These are phyloP conservation scores for Caenorhabditis afra DNA, from an alignment of 2,888 invertebrate species.

Conservation along the genomic window DNA sequence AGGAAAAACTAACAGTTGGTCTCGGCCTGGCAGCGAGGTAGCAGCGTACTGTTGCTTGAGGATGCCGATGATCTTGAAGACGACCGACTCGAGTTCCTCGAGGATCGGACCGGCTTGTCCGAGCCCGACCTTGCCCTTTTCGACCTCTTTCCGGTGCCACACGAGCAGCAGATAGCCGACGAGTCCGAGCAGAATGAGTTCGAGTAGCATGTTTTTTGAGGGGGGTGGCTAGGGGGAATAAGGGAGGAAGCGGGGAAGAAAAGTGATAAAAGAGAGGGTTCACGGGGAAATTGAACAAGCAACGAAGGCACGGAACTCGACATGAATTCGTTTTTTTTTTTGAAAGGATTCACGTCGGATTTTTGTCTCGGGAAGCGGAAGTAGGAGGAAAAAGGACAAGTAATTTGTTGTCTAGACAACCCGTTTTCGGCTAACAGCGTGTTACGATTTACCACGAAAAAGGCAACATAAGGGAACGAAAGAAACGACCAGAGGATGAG, in stretches of 20 bases:
- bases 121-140: constrained; percentile 54
- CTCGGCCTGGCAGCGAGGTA: background rate
- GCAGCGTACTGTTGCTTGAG: constrained; percentile 34
- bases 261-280: background rate
- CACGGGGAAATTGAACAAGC: constrained; percentile 33
- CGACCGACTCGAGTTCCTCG: constrained; percentile 42
- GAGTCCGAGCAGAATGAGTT: constrained; percentile 37
- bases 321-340: too few species aligned
- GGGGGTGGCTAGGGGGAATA: background rate
- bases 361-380: too few species aligned
- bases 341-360: too few species aligned
- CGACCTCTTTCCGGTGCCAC: constrained; percentile 48
- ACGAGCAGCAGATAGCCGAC: constrained; percentile 44
- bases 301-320: constrained; percentile 9
- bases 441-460: constrained; percentile 26
- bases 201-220: constrained; percentile 45
- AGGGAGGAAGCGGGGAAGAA: constrained; percentile 2
- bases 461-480: constrained; percentile 10
- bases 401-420: constrained; percentile 35
- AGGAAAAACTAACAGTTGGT: background rate
- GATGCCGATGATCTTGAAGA: constrained; percentile 37
- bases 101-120: constrained; percentile 48
- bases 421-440: constrained; percentile 30
- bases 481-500: too few species aligned
- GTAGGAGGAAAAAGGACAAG: constrained; percentile 6